Conservation (phyloP, 2,113 vertebrate genomes). For the Trinectes maculatus region DNA sequence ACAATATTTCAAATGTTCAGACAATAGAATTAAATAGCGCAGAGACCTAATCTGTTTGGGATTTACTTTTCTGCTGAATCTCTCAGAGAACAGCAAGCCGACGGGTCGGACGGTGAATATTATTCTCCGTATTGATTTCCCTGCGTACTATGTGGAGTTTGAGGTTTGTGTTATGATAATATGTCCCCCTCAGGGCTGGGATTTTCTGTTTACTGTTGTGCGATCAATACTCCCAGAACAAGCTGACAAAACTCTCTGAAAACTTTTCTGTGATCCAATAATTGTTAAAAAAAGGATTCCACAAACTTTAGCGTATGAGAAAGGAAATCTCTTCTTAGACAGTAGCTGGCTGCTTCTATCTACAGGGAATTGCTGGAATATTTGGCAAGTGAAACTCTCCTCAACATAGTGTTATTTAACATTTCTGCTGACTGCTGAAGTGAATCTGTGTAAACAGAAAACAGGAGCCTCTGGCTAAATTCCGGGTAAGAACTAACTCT, state of each 20-base stretch:
- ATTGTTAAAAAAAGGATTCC: conserved; percentile 1
- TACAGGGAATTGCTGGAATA: conserved; percentile 36
- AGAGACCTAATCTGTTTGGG: conserved; percentile 31
- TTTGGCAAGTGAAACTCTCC: conserved; percentile 42
- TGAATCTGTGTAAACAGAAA: conserved; percentile 50
- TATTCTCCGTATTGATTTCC: conserved; percentile 69
- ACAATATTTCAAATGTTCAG: conserved; percentile 38
- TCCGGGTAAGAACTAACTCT: conserved; percentile 18
- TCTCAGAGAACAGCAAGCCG: conserved; percentile 38
- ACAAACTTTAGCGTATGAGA: conserved; percentile 12
- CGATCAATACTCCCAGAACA: conserved; percentile 66
- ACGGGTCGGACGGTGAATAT: conserved; percentile 66
- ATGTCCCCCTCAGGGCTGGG: conserved; percentile 38
- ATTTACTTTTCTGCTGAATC: conserved; percentile 49
- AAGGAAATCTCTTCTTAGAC: conserved; percentile 32
- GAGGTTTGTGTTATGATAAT: conserved; percentile 63
- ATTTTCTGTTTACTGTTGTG: conserved; percentile 57
- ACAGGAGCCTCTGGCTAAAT: conserved; percentile 35
- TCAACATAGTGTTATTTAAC: conserved; percentile 65
- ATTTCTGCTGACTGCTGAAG: conserved; percentile 44
- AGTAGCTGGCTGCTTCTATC: conserved; percentile 8
- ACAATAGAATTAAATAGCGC: conserved; percentile 30
- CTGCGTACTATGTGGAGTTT: conserved; percentile 27
- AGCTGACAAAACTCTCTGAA: conserved; percentile 54
- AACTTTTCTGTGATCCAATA: conserved; percentile 51